Evolutionary conservation across 1,140 invertebrate genomes (phyloP), one percentile per base, ranked within the genome.

Genomic region (Cyclina sinensis): DNA sequence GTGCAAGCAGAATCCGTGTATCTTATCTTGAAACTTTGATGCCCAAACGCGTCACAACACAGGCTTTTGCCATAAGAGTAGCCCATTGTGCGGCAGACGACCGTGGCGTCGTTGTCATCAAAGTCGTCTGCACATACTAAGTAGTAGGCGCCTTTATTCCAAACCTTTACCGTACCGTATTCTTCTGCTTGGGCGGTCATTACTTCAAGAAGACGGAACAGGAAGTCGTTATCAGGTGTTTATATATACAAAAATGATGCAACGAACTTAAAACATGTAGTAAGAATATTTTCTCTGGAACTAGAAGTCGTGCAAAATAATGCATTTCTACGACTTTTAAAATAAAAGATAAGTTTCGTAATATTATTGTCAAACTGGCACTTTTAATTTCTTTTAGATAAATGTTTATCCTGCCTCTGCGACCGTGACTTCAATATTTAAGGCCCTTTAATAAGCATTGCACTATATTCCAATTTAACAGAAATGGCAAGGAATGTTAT

Each of bases 41-140:
- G 35, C 14, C 90, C 91, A 85, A 91, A 90, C 16, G 90, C 89
- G 14, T 90, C 91, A 35, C 92, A 92, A 80, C 91, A 92, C 0
- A 94, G 37, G 35, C 90, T 90, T 65, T 89, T 91, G 0, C 93
- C 93, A 37, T 54, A 89, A 16, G 68, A n/a, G 76, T 90, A 95
- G 12, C 93, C 93, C 83, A 95, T 91, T 12, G 92, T 73, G 57
- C 92, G 65, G 76, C 94, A 95, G 9, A 89, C 90, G 0, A 93
- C 91, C 0, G 37, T 80, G 14, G 94, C 94, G 78, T 92, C 92
- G 5, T 21, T 80, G 24, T 93, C 91, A 54, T 91, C 91, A 86
- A 94, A 94, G 2, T 87, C 88, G 18, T 93, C 92, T 46, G 86
- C 87, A 89, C 95, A 95, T 0, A 95, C 89, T 46, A 91, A 68